Base-by-base conservation (phyloP, 2,888 invertebrate species). In the Eledona agricola region DNA sequence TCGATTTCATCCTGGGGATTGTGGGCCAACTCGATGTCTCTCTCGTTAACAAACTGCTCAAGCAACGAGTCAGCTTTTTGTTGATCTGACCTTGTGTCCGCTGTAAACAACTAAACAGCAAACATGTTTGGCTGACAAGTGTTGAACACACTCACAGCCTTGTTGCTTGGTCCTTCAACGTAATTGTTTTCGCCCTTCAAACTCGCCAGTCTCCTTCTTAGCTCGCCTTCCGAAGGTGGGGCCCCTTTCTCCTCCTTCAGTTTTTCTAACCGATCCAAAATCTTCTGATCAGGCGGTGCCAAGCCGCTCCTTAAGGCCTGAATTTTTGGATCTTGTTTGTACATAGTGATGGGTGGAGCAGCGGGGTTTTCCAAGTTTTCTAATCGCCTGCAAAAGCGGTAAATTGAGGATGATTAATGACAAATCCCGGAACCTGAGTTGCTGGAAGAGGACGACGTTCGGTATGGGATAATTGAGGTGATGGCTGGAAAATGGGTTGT, bases 41-140 rank as follows among this genome's bases (percentile, higher is more conserved):
- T 64, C 58, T 79, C 80, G 32, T 70, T 75, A 4, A 75, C 53
- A 63, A 79, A 80, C 58, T 81, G 76, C 40, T 78, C 75, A 50
- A 91, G 69, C n/a, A 91, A 76, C 64, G 87, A 86, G 66, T 88
- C 83, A 11, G 83, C 82, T 75, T 88, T 87, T 63, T 90, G 83
- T 67, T 87, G 82, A 64, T 88, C 86, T 6, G 83, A 83, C 71
- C 86, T 80, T 26, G 78, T 78, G 63, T 88, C 87, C 7, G 79
- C 78, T 20, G 77, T 67, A 34, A 78, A 72, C 22, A 78, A 65
- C 81, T 82, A 58, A 43, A 22, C 38, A 4, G 1, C n/a, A 10
- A 19, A 23, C n/a, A n/a, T n/a, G n/a, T 11, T 25, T 12, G 15
- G 2, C 20, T 34, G n/a, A 15, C 32, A 42, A 2, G 9, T 16